These are phyloP conservation scores for Antheraea mylitta DNA, from an alignment of 1,140 invertebrate species.

Conservation along the genomic window DNA sequence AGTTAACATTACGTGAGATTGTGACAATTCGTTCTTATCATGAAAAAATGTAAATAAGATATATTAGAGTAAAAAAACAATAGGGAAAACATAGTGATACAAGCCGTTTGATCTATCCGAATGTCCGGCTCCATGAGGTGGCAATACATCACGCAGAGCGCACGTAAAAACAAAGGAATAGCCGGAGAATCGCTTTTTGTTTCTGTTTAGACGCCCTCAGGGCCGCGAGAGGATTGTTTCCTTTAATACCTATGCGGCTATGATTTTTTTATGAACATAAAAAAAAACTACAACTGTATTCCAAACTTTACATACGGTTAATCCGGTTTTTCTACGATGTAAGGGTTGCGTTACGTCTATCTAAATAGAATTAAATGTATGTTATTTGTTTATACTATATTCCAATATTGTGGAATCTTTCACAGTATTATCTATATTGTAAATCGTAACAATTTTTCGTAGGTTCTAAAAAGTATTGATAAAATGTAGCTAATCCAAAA, in stretches of 20 bases:
- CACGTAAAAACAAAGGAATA: slow-evolving; percentile 5
- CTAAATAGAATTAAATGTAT: no score
- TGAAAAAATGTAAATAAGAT: background rate
- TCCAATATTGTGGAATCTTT: no score
- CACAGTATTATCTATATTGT: no score
- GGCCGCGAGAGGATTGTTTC: slow-evolving; percentile 6
- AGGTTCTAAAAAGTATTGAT: no score
- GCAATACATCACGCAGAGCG: slow-evolving; percentile 6
- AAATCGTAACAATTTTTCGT: no score
- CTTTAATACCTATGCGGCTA: slow-evolving; percentile 1
- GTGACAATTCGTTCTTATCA: no score
- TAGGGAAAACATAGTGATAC: background rate
- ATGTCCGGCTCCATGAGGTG: background rate
- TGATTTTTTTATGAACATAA: background rate
- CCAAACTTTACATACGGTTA: background rate
- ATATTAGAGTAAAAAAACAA: background rate
- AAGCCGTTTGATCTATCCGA: background rate
- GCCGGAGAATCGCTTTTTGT: background rate
- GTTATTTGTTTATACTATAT: no score
- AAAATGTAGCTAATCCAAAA: no score
- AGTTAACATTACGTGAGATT: no score
- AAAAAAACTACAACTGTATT: background rate
- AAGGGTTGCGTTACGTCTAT: no score
- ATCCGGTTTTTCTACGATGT: background rate
- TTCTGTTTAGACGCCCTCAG: slow-evolving; percentile 10